Percentiles rank a stretch among this genome's conserved stretches.
Conservation (phyloP, 1,140 invertebrate species). For the Branchinecta lindahli region DNA sequence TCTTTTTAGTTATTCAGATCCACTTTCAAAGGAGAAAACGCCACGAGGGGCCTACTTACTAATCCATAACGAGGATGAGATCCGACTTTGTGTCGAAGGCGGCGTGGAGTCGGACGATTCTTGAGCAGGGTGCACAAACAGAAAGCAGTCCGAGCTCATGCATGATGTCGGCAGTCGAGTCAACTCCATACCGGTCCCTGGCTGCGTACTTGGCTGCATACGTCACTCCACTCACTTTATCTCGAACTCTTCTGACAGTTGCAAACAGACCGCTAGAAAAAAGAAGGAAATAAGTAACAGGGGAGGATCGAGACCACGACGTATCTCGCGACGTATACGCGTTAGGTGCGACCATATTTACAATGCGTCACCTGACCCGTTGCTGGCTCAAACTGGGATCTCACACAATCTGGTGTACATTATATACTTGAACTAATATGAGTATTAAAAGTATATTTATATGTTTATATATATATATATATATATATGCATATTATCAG, state of each 20-base stretch:
- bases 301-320: too few species aligned
- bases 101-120: constrained; percentile 50
- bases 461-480: too few species aligned
- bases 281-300: constrained; percentile 15
- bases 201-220: constrained; percentile 61
- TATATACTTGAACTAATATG: too few species aligned
- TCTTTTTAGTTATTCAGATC: too few species aligned
- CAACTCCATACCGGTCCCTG: constrained; percentile 43
- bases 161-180: constrained; percentile 44
- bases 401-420: too few species aligned
- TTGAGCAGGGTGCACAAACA: constrained; percentile 41
- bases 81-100: constrained; percentile 53
- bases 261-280: constrained; percentile 55
- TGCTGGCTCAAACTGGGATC: too few species aligned
- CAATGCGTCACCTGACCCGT: too few species aligned
- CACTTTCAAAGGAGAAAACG: too few species aligned
- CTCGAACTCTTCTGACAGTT: constrained; percentile 47
- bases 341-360: too few species aligned
- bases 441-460: too few species aligned
- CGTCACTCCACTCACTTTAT: constrained; percentile 40
- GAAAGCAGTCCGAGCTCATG: constrained; percentile 52
- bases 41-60: constrained; percentile 38
- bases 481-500: too few species aligned
- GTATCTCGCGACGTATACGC: too few species aligned
- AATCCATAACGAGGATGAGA: constrained; percentile 55